These are phyloP conservation scores for Rhinichthys osculus DNA, from an alignment of 2,797 vertebrate species.

Conservation along the genomic window DNA sequence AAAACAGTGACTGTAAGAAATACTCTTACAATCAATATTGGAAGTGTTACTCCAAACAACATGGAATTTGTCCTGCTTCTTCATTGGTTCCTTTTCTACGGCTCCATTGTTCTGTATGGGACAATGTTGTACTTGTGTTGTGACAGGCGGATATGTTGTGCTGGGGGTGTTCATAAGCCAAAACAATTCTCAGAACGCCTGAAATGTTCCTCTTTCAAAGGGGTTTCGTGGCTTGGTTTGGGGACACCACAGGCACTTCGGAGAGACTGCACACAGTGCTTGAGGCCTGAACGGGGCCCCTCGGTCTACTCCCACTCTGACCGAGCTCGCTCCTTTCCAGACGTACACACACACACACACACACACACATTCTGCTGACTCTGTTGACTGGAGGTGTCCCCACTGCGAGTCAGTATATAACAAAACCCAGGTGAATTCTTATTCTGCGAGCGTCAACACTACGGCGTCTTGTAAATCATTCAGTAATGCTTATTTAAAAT, in stretches of 20 bases:
- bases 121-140: slow-evolving; percentile 49
- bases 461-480: neutral
- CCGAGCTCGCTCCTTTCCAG: neutral
- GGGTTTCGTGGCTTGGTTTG: slow-evolving; percentile 62
- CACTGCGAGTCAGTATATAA: slow-evolving; percentile 19
- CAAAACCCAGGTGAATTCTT: slow-evolving; percentile 42
- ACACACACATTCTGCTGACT: slow-evolving; percentile 18
- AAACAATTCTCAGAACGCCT: slow-evolving; percentile 73
- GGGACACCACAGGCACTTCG: slow-evolving; percentile 60
- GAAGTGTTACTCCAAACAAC: slow-evolving; percentile 51
- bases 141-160: slow-evolving; percentile 48
- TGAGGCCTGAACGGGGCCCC: slow-evolving; percentile 51
- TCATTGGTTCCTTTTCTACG: slow-evolving; percentile 2
- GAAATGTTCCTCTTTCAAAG: slow-evolving; percentile 67
- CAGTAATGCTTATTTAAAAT: neutral
- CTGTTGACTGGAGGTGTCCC: slow-evolving; percentile 11
- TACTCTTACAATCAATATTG: neutral
- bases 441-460: neutral
- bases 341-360: neutral
- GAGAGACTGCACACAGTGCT: slow-evolving; percentile 51
- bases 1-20: neutral
- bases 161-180: slow-evolving; percentile 65
- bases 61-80: slow-evolving; percentile 54
- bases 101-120: slow-evolving; percentile 2
- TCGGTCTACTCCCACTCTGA: slow-evolving; percentile 35